Percentiles rank a stretch among this genome's conserved stretches.
These are phyloP conservation scores for Onychomys leucogaster DNA, from an alignment of 2,797 vertebrate genomes.

Conservation along the genomic window DNA sequence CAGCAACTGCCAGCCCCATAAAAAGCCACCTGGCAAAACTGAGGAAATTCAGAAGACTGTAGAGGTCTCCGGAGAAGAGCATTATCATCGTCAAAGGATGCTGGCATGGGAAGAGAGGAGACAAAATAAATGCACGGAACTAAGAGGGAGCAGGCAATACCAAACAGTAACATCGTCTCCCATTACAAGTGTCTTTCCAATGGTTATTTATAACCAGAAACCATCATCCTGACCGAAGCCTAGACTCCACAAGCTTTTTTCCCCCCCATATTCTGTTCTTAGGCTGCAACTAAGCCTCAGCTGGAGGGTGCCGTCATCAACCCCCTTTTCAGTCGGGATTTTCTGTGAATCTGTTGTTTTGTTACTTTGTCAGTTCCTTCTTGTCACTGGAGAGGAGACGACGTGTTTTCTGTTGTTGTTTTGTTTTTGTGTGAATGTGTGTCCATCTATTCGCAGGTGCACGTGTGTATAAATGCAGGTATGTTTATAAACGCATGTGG, in stretches of 20 bases:
- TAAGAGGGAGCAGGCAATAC: neutral
- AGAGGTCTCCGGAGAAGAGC: constrained; percentile 96
- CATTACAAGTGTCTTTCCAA: neutral
- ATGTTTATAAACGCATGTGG: neutral
- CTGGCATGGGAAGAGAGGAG: constrained; percentile 85
- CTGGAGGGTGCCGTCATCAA: neutral
- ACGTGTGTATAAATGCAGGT: too few relatives aligned
- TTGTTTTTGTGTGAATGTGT: neutral
- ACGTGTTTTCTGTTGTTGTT: neutral
- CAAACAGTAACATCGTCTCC: neutral
- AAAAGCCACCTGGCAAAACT: constrained; percentile 98
- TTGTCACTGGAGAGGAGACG: neutral
- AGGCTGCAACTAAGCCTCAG: too few relatives aligned
- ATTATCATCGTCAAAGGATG: constrained; percentile 95
- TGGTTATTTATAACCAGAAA: neutral
- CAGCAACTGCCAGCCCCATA: constrained; percentile 96
- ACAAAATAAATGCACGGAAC: neutral
- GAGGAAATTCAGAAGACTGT: constrained; percentile 98
- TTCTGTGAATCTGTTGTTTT: neutral
- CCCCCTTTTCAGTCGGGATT: neutral
- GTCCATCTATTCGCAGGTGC: neutral
- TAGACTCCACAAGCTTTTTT: neutral
- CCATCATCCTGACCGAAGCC: neutral
- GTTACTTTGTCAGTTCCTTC: neutral
- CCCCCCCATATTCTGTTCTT: neutral